Conservation (phyloP, 2,888 invertebrate species). For the Erpobdella octoculata region DNA sequence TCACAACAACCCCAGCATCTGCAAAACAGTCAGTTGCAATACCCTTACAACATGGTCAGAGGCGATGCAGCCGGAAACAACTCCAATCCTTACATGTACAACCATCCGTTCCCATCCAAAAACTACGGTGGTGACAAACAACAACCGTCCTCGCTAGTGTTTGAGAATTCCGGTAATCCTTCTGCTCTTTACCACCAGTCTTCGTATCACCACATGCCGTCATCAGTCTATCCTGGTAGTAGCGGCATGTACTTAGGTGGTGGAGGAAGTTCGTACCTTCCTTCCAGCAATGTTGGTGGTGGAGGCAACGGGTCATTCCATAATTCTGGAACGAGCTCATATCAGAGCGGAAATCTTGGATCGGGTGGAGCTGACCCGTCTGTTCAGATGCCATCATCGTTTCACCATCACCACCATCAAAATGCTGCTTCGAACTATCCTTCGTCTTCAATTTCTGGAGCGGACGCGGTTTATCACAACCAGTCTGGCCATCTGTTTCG, state of each 20-base stretch:
- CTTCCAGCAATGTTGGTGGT: background rate
- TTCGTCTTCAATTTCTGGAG: background rate
- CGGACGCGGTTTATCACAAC: background rate
- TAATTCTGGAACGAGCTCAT: background rate
- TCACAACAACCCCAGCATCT: background rate
- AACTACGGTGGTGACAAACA: constrained; percentile 6
- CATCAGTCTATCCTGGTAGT: constrained; percentile 12
- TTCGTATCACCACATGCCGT: constrained; percentile 4
- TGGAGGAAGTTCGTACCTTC: background rate
- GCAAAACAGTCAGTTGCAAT: background rate
- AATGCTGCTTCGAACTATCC: background rate
- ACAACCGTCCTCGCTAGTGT: background rate
- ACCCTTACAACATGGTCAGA: background rate
- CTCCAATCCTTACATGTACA: background rate
- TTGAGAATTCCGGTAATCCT: background rate
- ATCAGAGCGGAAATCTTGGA: background rate
- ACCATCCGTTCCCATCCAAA: constrained; percentile 1
- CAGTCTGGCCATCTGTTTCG: constrained; percentile 3
- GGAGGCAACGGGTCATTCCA: background rate
- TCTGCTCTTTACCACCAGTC: constrained; percentile 10
- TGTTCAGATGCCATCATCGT: background rate
- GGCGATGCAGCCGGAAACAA: background rate
- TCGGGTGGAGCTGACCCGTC: background rate
- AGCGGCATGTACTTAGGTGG: constrained; percentile 17
- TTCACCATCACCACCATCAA: background rate